A percentile compares a stretch with the other conserved stretches of the same genome.
These are phyloP conservation scores for Diabrotica balteata DNA, from an alignment of 2,888 invertebrate genomes.

Conservation along the genomic window DNA sequence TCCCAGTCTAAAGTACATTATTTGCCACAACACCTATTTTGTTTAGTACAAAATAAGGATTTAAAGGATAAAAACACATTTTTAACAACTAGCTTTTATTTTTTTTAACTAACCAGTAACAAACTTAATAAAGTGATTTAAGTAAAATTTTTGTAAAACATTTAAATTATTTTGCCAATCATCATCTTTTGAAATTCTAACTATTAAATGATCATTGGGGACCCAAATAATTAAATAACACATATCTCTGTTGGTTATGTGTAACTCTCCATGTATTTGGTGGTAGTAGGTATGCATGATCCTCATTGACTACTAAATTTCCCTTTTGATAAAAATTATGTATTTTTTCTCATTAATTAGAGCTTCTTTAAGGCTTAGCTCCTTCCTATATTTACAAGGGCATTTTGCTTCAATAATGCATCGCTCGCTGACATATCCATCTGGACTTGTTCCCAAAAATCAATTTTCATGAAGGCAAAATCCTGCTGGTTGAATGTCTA, in stretches of 20 bases:
- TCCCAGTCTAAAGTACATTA: too few species aligned
- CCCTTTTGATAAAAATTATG: conserved; percentile 10
- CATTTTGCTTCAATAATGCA: conserved; percentile 20
- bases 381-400: conserved; percentile 11
- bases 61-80: too few species aligned
- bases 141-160: not conserved
- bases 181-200: too few species aligned
- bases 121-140: not conserved
- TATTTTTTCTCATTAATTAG: not conserved
- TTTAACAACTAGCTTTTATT: too few species aligned
- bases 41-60: too few species aligned
- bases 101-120: too few species aligned
- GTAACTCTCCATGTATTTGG: conserved; percentile 27
- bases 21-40: too few species aligned
- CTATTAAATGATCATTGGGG: too few species aligned
- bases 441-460: conserved; percentile 9
- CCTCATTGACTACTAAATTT: conserved; percentile 5
- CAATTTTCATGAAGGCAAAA: conserved; percentile 8
- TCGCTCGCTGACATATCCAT: conserved; percentile 12
- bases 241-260: conserved; percentile 12
- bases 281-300: conserved; percentile 23
- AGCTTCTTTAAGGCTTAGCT: not conserved
- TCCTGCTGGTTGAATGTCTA: not conserved
- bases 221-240: conserved; percentile 11
- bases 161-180: too few species aligned